These are phyloP conservation scores for Hippocampus abdominalis DNA, from an alignment of 2,113 vertebrate genomes.

Conservation along the genomic window DNA sequence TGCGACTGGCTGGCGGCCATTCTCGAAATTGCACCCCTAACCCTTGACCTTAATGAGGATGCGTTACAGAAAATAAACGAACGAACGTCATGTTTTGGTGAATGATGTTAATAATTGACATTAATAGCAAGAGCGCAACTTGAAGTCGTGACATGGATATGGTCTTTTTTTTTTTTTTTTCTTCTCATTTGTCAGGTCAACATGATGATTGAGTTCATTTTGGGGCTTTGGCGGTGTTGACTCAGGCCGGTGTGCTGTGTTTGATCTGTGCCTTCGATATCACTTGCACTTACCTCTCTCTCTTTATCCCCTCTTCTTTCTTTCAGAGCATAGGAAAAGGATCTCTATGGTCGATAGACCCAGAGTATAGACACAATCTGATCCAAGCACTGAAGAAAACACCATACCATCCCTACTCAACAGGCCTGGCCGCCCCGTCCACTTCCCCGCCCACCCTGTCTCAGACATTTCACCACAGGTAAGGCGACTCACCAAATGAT, in stretches of 20 bases:
- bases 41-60: too few species aligned
- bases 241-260: constrained; percentile 27
- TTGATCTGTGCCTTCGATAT: constrained; percentile 27
- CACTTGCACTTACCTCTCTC: constrained; percentile 26
- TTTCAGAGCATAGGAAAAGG: constrained; percentile 97
- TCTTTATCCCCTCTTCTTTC: constrained; percentile 25
- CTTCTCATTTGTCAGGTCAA: constrained; percentile 36
- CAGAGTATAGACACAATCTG: constrained; percentile 98
- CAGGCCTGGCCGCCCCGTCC: constrained; percentile 82
- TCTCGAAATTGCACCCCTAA: too few species aligned
- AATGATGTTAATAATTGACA: not conserved
- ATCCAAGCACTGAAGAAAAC: constrained; percentile 99
- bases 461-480: constrained; percentile 93
- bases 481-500: constrained; percentile 39
- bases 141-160: constrained; percentile 2
- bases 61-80: too few species aligned
- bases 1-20: too few species aligned
- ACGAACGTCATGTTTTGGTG: too few species aligned
- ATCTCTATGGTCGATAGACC: constrained; percentile 99
- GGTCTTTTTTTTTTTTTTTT: constrained; percentile 22
- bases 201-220: constrained; percentile 33
- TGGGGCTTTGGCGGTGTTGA: constrained; percentile 24
- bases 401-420: constrained; percentile 92
- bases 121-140: not conserved
- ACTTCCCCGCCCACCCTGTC: constrained; percentile 81